Percentiles rank a stretch among this genome's conserved stretches.
Evolutionary conservation across 64 coral and sea anemone genomes (phyloP).

Genomic region (Platygyra sinensis): DNA sequence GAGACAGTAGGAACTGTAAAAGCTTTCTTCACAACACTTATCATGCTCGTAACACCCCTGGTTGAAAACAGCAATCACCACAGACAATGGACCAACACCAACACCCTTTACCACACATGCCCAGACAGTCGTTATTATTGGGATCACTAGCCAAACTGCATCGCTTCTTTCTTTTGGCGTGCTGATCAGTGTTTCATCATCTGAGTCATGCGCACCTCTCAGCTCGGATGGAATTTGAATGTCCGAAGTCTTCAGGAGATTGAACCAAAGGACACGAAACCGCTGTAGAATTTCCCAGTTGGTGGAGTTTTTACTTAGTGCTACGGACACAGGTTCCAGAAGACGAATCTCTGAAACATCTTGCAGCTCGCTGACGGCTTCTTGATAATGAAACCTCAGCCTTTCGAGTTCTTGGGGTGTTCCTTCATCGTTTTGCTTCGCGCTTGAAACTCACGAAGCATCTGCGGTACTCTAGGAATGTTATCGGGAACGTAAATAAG

Average conservation of each 20-base stretch:
- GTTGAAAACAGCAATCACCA: constrained; percentile 45
- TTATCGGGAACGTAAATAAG: background rate
- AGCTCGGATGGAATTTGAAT: background rate
- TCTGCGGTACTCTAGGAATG: background rate
- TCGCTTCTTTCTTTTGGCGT: too few relatives aligned
- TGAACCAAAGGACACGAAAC: background rate
- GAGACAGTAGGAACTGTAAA: background rate
- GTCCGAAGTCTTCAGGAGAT: background rate
- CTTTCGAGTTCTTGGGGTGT: background rate
- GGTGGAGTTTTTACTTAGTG: background rate
- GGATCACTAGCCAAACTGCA: background rate
- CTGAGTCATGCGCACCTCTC: background rate
- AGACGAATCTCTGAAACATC: background rate
- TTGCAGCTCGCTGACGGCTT: background rate
- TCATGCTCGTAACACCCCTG: constrained; percentile 48
- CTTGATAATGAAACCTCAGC: background rate
- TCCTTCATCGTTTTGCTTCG: background rate
- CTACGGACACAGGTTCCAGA: background rate
- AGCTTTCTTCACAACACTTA: constrained; percentile 3
- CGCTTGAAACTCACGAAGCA: too few relatives aligned
- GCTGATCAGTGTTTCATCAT: background rate
- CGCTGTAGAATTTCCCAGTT: background rate
- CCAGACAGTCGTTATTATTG: background rate
- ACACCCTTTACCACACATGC: constrained; percentile 46
- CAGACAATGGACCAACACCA: constrained; percentile 56